phyloP scores from a whole-genome alignment of 2,888 invertebrate genomes.

The Megalurothrips usitatus region DNA sequence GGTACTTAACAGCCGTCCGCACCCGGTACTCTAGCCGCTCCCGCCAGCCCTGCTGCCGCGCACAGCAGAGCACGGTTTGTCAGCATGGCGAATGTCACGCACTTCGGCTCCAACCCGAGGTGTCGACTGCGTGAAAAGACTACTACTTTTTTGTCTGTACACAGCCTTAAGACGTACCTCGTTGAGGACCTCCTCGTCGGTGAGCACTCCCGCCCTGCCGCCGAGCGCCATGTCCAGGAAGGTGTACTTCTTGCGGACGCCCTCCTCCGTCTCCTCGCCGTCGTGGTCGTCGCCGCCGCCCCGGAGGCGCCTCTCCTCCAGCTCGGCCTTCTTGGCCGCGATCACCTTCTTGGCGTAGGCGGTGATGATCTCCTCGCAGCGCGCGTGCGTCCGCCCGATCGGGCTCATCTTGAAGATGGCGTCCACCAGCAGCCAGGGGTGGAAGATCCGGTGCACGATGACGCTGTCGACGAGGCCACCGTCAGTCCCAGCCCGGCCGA shows the following conservation, averaged over 20 bases:
- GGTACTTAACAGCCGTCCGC: too few relatives aligned
- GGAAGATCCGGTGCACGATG: neutral
- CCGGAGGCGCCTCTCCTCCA: neutral
- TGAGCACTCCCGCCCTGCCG: neutral
- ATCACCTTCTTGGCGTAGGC: neutral
- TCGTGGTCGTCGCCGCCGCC: neutral
- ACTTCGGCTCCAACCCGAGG: too few relatives aligned
- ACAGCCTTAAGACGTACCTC: too few relatives aligned
- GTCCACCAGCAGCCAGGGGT: conserved; percentile 18
- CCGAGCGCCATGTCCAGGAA: conserved; percentile 21
- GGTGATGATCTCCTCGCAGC: neutral
- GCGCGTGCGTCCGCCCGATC: neutral
- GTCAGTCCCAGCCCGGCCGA: too few relatives aligned
- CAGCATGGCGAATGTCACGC: too few relatives aligned
- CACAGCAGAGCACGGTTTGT: too few relatives aligned
- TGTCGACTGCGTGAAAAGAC: too few relatives aligned
- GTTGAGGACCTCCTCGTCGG: neutral
- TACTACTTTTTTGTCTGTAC: too few relatives aligned
- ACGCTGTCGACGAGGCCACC: neutral
- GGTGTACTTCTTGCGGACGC: conserved; percentile 11
- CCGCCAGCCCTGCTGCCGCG: too few relatives aligned
- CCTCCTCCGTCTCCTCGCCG: neutral
- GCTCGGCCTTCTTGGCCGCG: neutral
- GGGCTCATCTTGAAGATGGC: neutral
- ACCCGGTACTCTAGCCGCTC: too few relatives aligned